phyloP scores from a whole-genome alignment of 2,797 vertebrate species.

The Eulemur albifrons region DNA sequence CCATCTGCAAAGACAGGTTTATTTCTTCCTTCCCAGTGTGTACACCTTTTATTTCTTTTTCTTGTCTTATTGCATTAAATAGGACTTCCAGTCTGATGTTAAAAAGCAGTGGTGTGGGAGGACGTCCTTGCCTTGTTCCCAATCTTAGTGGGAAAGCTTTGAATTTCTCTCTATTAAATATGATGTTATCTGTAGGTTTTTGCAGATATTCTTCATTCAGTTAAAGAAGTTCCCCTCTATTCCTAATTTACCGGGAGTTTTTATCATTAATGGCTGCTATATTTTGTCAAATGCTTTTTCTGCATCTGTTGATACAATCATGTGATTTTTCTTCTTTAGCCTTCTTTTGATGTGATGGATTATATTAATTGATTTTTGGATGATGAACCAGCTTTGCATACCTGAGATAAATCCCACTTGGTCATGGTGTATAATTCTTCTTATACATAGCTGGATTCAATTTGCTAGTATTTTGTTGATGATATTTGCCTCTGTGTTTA shows the following conservation, averaged over 20 bases:
- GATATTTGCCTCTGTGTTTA: not conserved
- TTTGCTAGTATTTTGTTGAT: not conserved
- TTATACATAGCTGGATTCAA: not conserved
- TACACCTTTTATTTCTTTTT: not conserved
- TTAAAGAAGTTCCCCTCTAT: not conserved
- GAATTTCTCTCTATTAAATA: not conserved
- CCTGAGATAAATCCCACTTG: not conserved
- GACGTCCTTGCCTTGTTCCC: not conserved
- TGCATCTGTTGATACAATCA: not conserved
- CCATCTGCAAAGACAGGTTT: not conserved
- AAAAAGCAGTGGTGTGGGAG: not conserved
- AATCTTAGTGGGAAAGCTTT: not conserved
- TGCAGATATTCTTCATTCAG: not conserved
- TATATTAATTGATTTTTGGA: not conserved
- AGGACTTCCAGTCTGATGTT: not conserved
- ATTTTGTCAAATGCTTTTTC: not conserved
- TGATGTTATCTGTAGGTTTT: not conserved
- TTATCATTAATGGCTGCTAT: not conserved
- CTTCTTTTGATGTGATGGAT: not conserved
- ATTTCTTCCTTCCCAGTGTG: not conserved
- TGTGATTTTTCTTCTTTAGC: not conserved
- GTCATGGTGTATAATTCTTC: not conserved
- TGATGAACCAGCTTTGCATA: not conserved
- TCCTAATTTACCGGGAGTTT: not conserved
- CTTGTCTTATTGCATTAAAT: not conserved